These are phyloP conservation scores for Sylvilagus bachmani DNA, from an alignment of 2,113 vertebrate species.

Conservation along the genomic window DNA sequence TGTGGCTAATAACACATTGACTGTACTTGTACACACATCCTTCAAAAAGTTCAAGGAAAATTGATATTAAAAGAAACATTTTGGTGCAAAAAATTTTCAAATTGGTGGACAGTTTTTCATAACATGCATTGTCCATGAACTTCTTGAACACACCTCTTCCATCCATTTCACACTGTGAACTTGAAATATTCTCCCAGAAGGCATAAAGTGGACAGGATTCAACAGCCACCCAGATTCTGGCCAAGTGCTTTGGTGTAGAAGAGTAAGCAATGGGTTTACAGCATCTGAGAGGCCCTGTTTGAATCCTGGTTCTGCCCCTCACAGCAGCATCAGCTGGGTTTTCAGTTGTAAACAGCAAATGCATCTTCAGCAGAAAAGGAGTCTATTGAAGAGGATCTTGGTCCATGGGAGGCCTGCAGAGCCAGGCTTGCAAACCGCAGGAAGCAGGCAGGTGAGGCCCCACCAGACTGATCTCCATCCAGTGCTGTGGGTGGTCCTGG, in stretches of 20 bases:
- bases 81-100: too few species aligned
- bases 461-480: background rate
- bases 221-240: background rate
- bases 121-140: too few species aligned
- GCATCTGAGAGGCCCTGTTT: background rate
- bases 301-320: background rate
- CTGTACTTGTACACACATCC: too few species aligned
- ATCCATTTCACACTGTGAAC: too few species aligned
- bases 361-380: background rate
- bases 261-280: background rate
- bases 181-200: background rate
- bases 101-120: too few species aligned
- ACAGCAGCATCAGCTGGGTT: background rate
- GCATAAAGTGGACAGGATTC: background rate
- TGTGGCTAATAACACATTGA: too few species aligned
- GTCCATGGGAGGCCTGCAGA: background rate
- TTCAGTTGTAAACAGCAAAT: background rate
- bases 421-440: background rate
- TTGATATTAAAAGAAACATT: too few species aligned
- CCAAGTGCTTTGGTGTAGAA: background rate
- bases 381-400: background rate
- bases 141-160: too few species aligned
- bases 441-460: too few species aligned
- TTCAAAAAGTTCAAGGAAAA: too few species aligned
- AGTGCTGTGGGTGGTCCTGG: background rate